Conservation (phyloP, 2,888 invertebrate species). For the Trachelus stipa region DNA sequence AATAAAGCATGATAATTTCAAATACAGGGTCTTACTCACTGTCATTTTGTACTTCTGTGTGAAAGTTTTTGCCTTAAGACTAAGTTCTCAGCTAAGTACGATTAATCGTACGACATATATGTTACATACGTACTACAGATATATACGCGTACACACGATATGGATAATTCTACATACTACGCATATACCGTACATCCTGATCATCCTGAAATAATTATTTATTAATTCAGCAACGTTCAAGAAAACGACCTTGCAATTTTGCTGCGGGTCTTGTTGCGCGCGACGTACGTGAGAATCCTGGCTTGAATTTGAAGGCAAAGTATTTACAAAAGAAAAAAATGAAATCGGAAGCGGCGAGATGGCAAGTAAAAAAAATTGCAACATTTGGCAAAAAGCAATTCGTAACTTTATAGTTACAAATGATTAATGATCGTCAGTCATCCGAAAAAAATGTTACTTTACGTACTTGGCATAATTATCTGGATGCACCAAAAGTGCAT, state of each 20-base stretch:
- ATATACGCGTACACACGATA: neutral
- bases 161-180: neutral
- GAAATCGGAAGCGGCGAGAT: neutral
- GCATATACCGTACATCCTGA: neutral
- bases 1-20: conserved; percentile 8
- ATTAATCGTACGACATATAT: neutral
- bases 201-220: neutral
- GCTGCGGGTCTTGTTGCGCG: neutral
- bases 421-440: neutral
- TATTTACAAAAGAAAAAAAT: neutral
- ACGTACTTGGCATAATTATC: neutral
- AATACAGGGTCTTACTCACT: conserved; percentile 22
- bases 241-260: neutral
- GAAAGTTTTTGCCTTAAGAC: conserved; percentile 3
- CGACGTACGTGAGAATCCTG: neutral
- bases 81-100: neutral
- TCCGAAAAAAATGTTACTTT: neutral
- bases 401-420: neutral
- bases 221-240: neutral
- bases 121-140: neutral
- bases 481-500: neutral
- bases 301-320: neutral
- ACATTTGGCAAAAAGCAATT: neutral
- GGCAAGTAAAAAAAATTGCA: neutral
- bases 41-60: conserved; percentile 19